Percentiles rank a stretch among this genome's conserved stretches.
phyloP scores from a whole-genome alignment of 2,888 invertebrate genomes.

The Homarus gammarus region DNA sequence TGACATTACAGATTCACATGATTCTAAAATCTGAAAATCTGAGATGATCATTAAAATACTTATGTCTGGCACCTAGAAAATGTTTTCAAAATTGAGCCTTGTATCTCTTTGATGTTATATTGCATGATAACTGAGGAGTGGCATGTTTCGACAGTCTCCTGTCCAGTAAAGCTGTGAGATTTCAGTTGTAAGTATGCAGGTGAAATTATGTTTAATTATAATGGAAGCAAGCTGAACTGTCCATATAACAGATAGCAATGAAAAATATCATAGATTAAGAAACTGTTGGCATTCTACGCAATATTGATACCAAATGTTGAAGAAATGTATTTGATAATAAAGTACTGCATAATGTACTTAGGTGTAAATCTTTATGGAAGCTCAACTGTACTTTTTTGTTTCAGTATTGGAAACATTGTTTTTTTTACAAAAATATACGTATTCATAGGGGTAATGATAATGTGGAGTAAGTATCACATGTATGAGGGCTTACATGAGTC shows the following conservation, averaged over 20 bases:
- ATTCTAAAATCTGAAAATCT: no score
- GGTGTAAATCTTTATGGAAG: background rate
- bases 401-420: background rate
- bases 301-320: background rate
- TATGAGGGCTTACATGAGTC: background rate
- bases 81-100: no score
- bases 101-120: no score
- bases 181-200: slow-evolving; percentile 24
- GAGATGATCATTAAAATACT: no score
- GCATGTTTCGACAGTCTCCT: background rate
- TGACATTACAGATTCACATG: no score
- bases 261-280: background rate
- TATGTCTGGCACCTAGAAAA: no score
- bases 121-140: slow-evolving; percentile 1
- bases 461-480: background rate
- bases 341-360: slow-evolving; percentile 13
- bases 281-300: background rate
- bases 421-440: background rate
- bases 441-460: background rate
- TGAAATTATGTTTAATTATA: slow-evolving; percentile 10
- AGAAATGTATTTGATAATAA: background rate
- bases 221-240: slow-evolving; percentile 25
- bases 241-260: background rate
- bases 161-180: slow-evolving; percentile 11
- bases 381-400: background rate